Evolutionary conservation across 2,797 vertebrate genomes (phyloP).

Genomic region (Gymnoscopelus microlampas): DNA sequence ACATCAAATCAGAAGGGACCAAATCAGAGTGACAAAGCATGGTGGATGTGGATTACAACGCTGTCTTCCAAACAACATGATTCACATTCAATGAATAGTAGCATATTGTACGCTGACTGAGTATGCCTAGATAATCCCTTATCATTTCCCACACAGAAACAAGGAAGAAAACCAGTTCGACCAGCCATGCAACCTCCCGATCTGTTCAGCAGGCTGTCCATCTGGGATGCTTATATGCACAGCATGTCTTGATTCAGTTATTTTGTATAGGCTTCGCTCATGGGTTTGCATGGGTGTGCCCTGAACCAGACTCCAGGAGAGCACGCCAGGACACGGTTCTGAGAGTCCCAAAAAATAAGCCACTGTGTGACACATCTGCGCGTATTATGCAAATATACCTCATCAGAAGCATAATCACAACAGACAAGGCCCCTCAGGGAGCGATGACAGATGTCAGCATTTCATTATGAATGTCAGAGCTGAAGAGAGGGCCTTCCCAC

Average conservation of each 20-base stretch:
- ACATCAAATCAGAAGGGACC: too few species aligned
- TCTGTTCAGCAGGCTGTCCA: not conserved
- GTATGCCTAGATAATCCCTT: not conserved
- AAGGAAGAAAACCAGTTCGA: not conserved
- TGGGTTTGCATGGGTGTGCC: not conserved
- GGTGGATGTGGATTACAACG: not conserved
- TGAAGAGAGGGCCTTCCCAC: conserved; percentile 49
- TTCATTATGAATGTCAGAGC: conserved; percentile 79
- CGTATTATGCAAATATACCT: conserved; percentile 73
- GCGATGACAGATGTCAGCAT: conserved; percentile 78
- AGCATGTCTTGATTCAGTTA: not conserved
- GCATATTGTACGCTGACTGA: not conserved
- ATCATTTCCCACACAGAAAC: not conserved
- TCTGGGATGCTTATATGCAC: not conserved
- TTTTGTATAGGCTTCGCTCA: not conserved
- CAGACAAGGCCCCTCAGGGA: conserved; percentile 76
- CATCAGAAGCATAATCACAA: conserved; percentile 72
- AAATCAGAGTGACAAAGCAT: not conserved
- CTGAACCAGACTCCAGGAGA: not conserved
- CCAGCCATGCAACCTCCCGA: not conserved
- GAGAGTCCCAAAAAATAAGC: not conserved
- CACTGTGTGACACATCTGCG: conserved; percentile 29
- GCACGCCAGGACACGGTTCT: not conserved
- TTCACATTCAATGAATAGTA: not conserved
- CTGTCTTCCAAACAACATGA: not conserved